A percentile compares a stretch with the other conserved stretches of the same genome.
These are phyloP conservation scores for Pollenia amentaria DNA, from an alignment of 2,888 invertebrate genomes.

Conservation along the genomic window DNA sequence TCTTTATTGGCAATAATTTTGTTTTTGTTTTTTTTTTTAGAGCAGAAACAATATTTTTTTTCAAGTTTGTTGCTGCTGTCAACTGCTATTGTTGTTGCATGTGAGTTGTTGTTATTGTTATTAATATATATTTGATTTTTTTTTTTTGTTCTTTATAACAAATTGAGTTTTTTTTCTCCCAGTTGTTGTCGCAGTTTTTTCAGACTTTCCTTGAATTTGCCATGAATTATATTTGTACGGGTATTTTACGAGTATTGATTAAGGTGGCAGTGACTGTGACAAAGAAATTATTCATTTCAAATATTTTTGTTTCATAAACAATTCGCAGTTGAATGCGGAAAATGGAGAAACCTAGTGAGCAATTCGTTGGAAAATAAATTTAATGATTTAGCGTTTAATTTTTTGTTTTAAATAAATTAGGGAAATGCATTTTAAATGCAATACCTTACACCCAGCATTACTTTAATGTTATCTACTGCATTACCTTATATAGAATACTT, in stretches of 20 bases:
- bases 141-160: neutral
- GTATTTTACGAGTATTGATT: constrained; percentile 57
- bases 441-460: too few species aligned
- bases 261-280: constrained; percentile 66
- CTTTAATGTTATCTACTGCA: too few species aligned
- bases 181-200: constrained; percentile 56
- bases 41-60: constrained; percentile 27
- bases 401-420: too few species aligned
- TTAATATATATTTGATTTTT: constrained; percentile 30
- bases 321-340: neutral
- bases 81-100: constrained; percentile 36
- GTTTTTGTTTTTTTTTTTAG: constrained; percentile 31
- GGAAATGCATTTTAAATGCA: too few species aligned
- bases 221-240: constrained; percentile 50
- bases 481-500: too few species aligned
- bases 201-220: constrained; percentile 58
- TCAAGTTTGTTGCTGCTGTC: neutral
- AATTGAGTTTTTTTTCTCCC: constrained; percentile 42
- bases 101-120: constrained; percentile 44
- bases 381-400: neutral
- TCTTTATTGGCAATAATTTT: constrained; percentile 57
- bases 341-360: neutral
- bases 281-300: constrained; percentile 60
- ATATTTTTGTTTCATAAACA: constrained; percentile 9
- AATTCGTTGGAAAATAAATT: neutral